These are phyloP conservation scores for Nothobranchius furzeri DNA, from an alignment of 2,113 vertebrate genomes.

Conservation along the genomic window DNA sequence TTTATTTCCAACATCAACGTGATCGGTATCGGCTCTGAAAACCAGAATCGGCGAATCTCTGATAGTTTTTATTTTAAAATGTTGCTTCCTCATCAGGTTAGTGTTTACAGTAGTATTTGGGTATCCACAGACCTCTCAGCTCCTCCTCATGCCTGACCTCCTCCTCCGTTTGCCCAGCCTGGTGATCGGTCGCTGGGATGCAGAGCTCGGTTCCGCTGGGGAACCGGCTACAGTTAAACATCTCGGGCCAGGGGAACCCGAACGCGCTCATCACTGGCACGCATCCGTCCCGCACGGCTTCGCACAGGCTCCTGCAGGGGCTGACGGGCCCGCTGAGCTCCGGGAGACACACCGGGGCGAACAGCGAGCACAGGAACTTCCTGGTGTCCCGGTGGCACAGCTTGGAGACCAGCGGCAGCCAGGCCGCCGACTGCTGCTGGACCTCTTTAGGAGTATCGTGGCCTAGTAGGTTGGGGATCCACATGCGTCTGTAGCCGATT, in stretches of 20 bases:
- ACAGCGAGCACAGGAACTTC: conserved; percentile 85
- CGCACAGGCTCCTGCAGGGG: conserved; percentile 80
- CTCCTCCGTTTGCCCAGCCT: conserved; percentile 29
- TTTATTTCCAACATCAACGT: too few species aligned
- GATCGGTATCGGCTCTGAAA: too few species aligned
- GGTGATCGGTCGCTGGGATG: conserved; percentile 69
- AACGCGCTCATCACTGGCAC: conserved; percentile 84
- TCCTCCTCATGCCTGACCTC: conserved; percentile 51
- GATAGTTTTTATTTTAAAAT: too few species aligned
- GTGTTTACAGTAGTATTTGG: too few species aligned
- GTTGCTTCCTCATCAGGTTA: too few species aligned
- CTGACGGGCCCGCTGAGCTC: conserved; percentile 71
- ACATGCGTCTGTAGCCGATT: conserved; percentile 82
- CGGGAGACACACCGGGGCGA: conserved; percentile 80
- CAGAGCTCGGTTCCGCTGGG: conserved; percentile 78
- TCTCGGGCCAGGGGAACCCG: conserved; percentile 84
- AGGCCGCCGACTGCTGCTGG: conserved; percentile 82
- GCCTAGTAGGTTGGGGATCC: conserved; percentile 83
- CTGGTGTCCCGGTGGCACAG: conserved; percentile 82
- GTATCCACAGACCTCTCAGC: conserved; percentile 56
- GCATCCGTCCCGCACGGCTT: conserved; percentile 80
- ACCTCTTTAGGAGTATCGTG: conserved; percentile 80
- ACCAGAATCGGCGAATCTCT: too few species aligned
- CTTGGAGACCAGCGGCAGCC: conserved; percentile 82
- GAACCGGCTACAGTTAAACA: conserved; percentile 83